A percentile compares a stretch with the other conserved stretches of the same genome.
phyloP scores from a whole-genome alignment of 2,888 invertebrate species.

The Polydrusus tereticollis region DNA sequence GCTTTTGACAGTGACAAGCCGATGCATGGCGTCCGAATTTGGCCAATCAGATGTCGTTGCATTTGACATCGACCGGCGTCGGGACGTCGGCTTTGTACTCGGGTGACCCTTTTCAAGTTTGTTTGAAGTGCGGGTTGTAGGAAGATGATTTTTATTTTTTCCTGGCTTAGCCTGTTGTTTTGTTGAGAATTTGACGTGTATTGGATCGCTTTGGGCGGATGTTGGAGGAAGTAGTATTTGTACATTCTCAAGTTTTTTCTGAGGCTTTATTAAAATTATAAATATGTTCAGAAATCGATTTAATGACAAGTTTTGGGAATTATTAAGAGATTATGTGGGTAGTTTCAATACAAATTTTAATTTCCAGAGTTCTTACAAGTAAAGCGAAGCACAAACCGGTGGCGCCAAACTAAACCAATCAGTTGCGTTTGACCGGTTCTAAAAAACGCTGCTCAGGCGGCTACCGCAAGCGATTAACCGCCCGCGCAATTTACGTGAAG shows the following conservation, averaged over 20 bases:
- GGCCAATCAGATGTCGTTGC: slow-evolving; percentile 39
- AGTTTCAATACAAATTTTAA: too few relatives aligned
- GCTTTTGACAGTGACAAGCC: slow-evolving; percentile 40
- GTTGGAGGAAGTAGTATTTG: background rate
- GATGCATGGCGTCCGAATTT: slow-evolving; percentile 42
- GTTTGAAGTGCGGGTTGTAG: slow-evolving; percentile 10
- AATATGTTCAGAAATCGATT: too few relatives aligned
- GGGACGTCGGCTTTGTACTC: slow-evolving; percentile 15
- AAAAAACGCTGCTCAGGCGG: too few relatives aligned
- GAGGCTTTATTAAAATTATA: background rate
- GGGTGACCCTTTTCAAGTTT: slow-evolving; percentile 21
- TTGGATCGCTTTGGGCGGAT: slow-evolving; percentile 2
- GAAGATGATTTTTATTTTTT: slow-evolving; percentile 17
- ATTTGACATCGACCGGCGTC: slow-evolving; percentile 21
- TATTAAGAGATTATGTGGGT: too few relatives aligned
- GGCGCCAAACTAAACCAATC: too few relatives aligned
- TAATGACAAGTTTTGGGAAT: too few relatives aligned
- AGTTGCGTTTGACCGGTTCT: too few relatives aligned
- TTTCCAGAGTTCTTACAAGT: too few relatives aligned
- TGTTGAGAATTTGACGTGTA: background rate
- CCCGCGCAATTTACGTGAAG: too few relatives aligned
- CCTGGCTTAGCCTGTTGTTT: slow-evolving; percentile 2
- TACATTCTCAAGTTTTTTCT: background rate
- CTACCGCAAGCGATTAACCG: too few relatives aligned
- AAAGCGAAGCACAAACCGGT: too few relatives aligned